phyloP scores from a whole-genome alignment of 2,113 vertebrate species.

The Pteronura brasiliensis region DNA sequence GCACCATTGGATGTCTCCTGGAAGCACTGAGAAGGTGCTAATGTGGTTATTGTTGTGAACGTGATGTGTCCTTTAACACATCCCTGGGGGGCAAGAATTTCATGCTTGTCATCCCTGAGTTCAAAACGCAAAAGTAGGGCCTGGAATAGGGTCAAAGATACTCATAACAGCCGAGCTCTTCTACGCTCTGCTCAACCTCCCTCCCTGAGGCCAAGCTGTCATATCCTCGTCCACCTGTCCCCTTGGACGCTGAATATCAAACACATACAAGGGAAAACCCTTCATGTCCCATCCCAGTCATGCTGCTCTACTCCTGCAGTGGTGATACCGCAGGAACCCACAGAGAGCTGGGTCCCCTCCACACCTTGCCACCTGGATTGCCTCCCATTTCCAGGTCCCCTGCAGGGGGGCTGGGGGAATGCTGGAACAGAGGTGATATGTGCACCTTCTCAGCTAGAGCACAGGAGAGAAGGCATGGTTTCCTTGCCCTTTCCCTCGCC shows the following conservation, averaged over 20 bases:
- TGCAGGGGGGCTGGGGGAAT: too few species aligned
- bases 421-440: accelerated
- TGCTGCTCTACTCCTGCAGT: accelerated
- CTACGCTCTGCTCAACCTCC: background rate
- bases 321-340: accelerated
- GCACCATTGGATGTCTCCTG: background rate
- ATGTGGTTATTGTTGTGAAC: too few species aligned
- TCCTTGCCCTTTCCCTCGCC: accelerated
- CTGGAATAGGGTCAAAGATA: background rate
- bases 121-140: background rate
- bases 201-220: background rate
- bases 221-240: accelerated
- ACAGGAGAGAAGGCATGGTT: background rate
- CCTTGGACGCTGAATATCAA: background rate
- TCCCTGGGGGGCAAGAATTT: background rate
- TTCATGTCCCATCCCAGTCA: too few species aligned
- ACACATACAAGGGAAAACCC: background rate
- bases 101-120: background rate
- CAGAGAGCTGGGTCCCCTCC: background rate
- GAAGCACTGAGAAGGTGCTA: background rate
- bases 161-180: accelerated
- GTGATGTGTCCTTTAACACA: background rate
- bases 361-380: background rate
- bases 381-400: background rate
- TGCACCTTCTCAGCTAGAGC: background rate